Percentiles rank a stretch among this genome's conserved stretches.
Evolutionary conservation across 1,140 invertebrate species (phyloP).

Genomic region (Halotydeus destructor): DNA sequence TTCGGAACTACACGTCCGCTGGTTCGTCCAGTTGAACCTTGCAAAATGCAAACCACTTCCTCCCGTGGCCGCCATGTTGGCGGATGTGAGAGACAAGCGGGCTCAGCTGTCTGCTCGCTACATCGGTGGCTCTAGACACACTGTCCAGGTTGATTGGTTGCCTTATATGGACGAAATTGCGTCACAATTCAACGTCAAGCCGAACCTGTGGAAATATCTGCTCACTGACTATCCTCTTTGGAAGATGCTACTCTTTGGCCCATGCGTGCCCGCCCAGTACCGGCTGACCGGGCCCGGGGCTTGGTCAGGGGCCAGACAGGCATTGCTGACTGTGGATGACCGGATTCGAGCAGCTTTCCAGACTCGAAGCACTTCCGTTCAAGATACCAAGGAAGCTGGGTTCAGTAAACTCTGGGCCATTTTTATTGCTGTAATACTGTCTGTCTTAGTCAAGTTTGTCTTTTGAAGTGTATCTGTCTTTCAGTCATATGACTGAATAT

Average conservation of each 20-base stretch:
- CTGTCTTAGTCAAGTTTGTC: too few relatives aligned
- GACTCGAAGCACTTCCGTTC: slow-evolving; percentile 9
- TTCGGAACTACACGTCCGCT: slow-evolving; percentile 25
- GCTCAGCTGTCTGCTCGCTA: too few relatives aligned
- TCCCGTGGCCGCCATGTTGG: too few relatives aligned
- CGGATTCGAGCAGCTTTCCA: slow-evolving; percentile 9
- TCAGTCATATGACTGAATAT: too few relatives aligned
- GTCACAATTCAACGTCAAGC: slow-evolving; percentile 22
- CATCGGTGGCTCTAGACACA: too few relatives aligned
- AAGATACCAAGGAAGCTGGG: too few relatives aligned
- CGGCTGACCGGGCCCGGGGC: slow-evolving; percentile 21
- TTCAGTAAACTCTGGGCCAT: too few relatives aligned
- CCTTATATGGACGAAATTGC: slow-evolving; percentile 6
- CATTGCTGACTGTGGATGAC: slow-evolving; percentile 13
- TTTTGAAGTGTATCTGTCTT: too few relatives aligned
- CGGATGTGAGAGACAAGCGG: too few relatives aligned
- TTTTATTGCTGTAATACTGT: too few relatives aligned
- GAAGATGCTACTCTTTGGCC: slow-evolving; percentile 21
- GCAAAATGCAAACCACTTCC: slow-evolving; percentile 12
- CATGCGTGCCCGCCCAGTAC: slow-evolving; percentile 26
- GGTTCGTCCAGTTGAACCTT: slow-evolving; percentile 15
- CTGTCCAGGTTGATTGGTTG: slow-evolving; percentile 11
- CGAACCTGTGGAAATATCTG: slow-evolving; percentile 21
- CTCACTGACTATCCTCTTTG: slow-evolving; percentile 23
- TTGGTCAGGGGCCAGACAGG: slow-evolving; percentile 16